Conservation (phyloP, 2,113 vertebrate species). For the Uropsilus gracilis region DNA sequence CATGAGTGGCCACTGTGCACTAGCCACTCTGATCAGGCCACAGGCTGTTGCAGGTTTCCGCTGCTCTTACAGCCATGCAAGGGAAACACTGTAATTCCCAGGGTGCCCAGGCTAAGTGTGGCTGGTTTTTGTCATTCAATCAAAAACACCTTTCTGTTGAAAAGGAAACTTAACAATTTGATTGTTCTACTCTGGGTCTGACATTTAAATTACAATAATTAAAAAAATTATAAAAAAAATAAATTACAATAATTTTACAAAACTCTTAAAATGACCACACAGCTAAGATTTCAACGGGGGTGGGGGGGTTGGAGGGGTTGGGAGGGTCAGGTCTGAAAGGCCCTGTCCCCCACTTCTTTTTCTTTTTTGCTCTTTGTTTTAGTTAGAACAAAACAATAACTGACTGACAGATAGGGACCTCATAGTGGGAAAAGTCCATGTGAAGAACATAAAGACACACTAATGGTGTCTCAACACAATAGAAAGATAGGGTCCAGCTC, state of each 20-base stretch:
- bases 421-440: background rate
- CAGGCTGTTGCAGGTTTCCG: rapidly evolving
- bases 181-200: background rate
- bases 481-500: background rate
- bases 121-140: background rate
- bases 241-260: background rate
- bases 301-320: too few species aligned
- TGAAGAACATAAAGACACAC: background rate
- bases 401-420: background rate
- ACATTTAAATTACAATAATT: background rate
- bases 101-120: background rate
- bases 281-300: background rate
- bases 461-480: background rate
- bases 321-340: background rate
- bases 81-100: background rate
- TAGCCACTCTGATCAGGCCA: background rate
- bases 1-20: rapidly evolving
- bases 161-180: background rate
- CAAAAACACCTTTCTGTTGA: constrained; percentile 33
- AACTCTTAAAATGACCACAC: background rate
- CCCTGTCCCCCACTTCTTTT: background rate
- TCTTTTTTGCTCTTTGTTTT: background rate
- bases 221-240: too few species aligned
- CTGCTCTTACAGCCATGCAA: background rate
- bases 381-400: background rate